Conservation (phyloP, 2,888 invertebrate species). For the Andrena chrysosceles region DNA sequence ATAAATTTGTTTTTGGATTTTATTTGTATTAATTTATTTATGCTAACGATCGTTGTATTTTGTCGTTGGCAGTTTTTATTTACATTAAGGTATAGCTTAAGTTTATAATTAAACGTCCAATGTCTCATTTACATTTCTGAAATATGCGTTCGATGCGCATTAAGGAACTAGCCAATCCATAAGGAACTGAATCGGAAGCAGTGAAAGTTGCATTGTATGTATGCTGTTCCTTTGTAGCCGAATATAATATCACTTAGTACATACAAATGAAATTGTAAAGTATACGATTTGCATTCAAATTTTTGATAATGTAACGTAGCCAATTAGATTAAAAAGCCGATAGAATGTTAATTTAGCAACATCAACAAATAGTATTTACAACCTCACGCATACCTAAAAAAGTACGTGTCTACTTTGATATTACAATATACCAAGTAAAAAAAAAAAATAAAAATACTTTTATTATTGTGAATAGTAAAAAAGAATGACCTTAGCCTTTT, state of each 20-base stretch:
- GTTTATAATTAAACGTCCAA: slow-evolving; percentile 6
- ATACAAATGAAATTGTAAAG: slow-evolving; percentile 11
- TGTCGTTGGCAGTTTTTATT: slow-evolving; percentile 22
- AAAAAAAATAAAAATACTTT: neutral
- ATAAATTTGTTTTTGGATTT: slow-evolving; percentile 17
- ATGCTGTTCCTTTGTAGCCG: slow-evolving; percentile 1
- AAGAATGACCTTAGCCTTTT: neutral
- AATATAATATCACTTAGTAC: neutral
- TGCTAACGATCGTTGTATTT: slow-evolving; percentile 32
- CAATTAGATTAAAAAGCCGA: neutral
- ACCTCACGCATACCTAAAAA: neutral
- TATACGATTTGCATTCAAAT: slow-evolving; percentile 8
- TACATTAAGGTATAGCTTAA: slow-evolving; percentile 4
- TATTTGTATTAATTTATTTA: slow-evolving; percentile 48
- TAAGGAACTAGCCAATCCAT: neutral
- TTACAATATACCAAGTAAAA: slow-evolving; percentile 18
- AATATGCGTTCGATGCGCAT: neutral
- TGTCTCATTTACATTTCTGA: slow-evolving; percentile 3
- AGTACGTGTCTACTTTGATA: neutral
- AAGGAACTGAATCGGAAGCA: neutral
- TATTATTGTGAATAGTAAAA: slow-evolving; percentile 3
- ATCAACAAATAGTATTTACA: slow-evolving; percentile 2
- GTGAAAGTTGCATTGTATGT: neutral
- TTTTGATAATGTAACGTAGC: neutral
- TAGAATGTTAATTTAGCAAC: neutral